Evolutionary conservation across 2,113 vertebrate genomes (phyloP).

Genomic region (Microtus oregoni): DNA sequence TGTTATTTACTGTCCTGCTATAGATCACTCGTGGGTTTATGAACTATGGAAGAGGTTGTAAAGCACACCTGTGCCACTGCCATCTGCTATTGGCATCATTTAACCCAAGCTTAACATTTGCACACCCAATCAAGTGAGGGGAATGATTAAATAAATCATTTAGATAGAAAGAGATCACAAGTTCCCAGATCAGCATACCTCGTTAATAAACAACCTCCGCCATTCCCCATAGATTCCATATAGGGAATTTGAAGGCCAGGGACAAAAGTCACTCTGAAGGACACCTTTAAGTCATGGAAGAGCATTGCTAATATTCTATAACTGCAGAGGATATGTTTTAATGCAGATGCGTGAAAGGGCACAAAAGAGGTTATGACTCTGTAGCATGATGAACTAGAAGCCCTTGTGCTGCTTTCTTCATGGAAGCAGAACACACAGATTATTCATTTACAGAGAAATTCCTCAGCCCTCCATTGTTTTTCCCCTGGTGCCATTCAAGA

Average conservation of each 20-base stretch:
- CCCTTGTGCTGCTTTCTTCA: background rate
- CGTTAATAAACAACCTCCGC: conserved; percentile 22
- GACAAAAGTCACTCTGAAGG: conserved; percentile 17
- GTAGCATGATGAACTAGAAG: background rate
- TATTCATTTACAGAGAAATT: background rate
- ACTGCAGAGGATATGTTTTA: background rate
- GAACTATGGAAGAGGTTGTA: conserved; percentile 47
- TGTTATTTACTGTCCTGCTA: conserved; percentile 54
- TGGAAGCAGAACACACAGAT: background rate
- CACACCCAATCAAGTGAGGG: conserved; percentile 30
- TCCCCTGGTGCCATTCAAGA: background rate
- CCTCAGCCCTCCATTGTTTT: background rate
- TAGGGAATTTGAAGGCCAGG: background rate
- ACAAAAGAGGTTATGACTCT: background rate
- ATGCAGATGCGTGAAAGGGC: background rate
- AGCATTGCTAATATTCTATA: background rate
- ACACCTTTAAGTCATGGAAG: conserved; percentile 7
- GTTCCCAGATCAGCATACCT: background rate
- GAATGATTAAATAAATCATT: conserved; percentile 46
- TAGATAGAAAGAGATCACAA: conserved; percentile 44
- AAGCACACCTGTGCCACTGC: conserved; percentile 47
- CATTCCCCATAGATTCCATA: background rate
- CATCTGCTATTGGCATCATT: conserved; percentile 67
- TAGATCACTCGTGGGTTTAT: conserved; percentile 58
- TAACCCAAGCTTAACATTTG: conserved; percentile 71